Evolutionary conservation across 2,113 vertebrate genomes (phyloP), one percentile per base, ranked within the genome.

Genomic region (Aphelocoma coerulescens): DNA sequence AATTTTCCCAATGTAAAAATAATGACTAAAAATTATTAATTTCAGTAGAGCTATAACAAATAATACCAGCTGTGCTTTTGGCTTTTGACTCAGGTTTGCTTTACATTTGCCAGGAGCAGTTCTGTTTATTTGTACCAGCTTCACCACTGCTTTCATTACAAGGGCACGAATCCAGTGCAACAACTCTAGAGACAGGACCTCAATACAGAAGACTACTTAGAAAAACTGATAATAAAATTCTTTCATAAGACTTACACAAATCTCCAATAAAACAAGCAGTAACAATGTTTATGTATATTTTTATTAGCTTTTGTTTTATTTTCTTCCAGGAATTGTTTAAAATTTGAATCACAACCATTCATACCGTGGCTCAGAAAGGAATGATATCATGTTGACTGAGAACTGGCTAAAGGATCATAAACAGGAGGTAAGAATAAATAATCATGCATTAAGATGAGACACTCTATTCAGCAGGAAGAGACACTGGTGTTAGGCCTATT

Each of bases 241-340:
- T 44, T 93, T 83, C 49, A 67, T 54, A 89, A 78, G 57, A 48
- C 35, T 83, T 77, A 55, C 16, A 57, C 24, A 91, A 55, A 46
- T 59, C 61, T 84, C 52, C 48, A 88, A 71, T 68, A 90, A 95
- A 93, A 63, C 20, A 90, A 75, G 68, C n/a, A 46, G 28, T 63
- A 88, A 61, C 35, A 49, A 41, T 44, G 28, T 81, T 92, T 91
- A 88, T 81, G 79, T 33, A 61, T 74, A 88, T 80, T 91, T 84
- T 96, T 85, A 91, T 90, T 88, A 79, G 54, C 17, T 76, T 95
- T 92, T 94, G 37, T 51, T 95, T 86, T 89, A 89, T 93, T 92
- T 96, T 89, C 51, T 88, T 85, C 32, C 26, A 91, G 68, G 57
- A 86, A 88, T 85, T 93, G 44, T 71, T 85, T 88, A 54, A 92